Evolutionary conservation across 2,113 vertebrate species (phyloP), one percentile per base, ranked within the genome.

Genomic region (Tenebrosternarchus preto): DNA sequence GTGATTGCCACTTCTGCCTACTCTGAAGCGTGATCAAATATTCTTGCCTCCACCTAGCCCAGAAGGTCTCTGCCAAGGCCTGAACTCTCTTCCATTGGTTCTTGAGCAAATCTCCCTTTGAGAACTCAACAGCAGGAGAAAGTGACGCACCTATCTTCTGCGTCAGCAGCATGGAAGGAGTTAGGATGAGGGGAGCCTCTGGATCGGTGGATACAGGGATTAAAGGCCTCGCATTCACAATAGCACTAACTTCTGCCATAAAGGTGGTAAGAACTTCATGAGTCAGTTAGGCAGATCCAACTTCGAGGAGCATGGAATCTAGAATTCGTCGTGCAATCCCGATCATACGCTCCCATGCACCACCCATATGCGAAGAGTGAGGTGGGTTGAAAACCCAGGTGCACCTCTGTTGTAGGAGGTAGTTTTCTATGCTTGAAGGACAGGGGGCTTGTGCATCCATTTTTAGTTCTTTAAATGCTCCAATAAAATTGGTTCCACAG

Each of bases 1-100:
- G 43, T 46, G 43, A 46, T 46, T 46, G 3, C n/a, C n/a, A n/a
- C n/a, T n/a, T n/a, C n/a, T n/a, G n/a, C n/a, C n/a, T 1, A 24
- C 31, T 39, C 39, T 76, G 57, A 12, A 76, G n/a, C 0, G 61
- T 77, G 60, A 2, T 20, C 1, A 77, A 22, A n/a, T 61, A 77
- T 31, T 67, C 39, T 16, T 67, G 12, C 16, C 31, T 3, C 75
- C 61, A 53, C 4, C 69, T 50, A 31, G n/a, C 4, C 74, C 74
- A 66, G 74, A 66, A 76, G 0, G 59, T 50, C 5, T 77, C 25
- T 0, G 60, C 36, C 2, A 77, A 24, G 20, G 22, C 43, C 53
- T 77, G 60, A 15, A 66, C 75, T 46, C 43, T 46, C 43, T 46
- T 46, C 43, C 43, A 8, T 19, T 22, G 17, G 56, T 59, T 59